phyloP scores from a whole-genome alignment of 2,888 invertebrate genomes.

The Microctonus hyperodae region DNA sequence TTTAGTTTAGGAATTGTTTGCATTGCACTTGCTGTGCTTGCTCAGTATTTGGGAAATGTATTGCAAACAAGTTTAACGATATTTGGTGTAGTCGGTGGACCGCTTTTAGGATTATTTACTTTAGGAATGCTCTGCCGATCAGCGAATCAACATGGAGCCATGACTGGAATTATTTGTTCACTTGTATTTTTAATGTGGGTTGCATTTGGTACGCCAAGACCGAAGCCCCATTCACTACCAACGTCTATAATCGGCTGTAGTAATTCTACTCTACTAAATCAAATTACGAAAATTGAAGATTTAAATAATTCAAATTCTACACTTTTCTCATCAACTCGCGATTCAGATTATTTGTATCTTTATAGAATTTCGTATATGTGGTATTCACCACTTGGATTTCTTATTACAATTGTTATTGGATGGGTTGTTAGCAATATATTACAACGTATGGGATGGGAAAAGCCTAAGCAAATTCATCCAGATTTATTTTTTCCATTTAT shows the following conservation, averaged over 20 bases:
- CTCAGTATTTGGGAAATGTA: constrained; percentile 84
- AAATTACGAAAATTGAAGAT: background rate
- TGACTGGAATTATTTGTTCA: constrained; percentile 71
- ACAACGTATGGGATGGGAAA: constrained; percentile 29
- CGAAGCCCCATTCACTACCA: constrained; percentile 67
- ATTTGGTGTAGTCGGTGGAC: constrained; percentile 88
- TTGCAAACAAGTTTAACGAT: constrained; percentile 84
- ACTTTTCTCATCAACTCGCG: constrained; percentile 16
- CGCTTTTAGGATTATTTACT: constrained; percentile 84
- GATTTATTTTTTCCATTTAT: constrained; percentile 55
- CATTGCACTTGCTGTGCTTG: constrained; percentile 82
- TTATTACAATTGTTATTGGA: constrained; percentile 76
- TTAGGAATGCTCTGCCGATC: constrained; percentile 82
- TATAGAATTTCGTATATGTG: constrained; percentile 74
- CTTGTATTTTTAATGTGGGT: constrained; percentile 80
- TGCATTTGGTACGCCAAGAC: constrained; percentile 83
- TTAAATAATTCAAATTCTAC: background rate
- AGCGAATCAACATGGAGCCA: constrained; percentile 77
- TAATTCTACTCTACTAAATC: background rate
- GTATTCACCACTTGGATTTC: constrained; percentile 83
- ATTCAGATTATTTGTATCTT: constrained; percentile 48
- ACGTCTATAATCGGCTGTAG: constrained; percentile 69
- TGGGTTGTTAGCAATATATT: constrained; percentile 64
- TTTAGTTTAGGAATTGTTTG: constrained; percentile 78
- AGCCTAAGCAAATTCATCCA: constrained; percentile 42